These are phyloP conservation scores for Bergia puertoricense DNA, from an alignment of 92 coral and sea anemone species.

Conservation along the genomic window DNA sequence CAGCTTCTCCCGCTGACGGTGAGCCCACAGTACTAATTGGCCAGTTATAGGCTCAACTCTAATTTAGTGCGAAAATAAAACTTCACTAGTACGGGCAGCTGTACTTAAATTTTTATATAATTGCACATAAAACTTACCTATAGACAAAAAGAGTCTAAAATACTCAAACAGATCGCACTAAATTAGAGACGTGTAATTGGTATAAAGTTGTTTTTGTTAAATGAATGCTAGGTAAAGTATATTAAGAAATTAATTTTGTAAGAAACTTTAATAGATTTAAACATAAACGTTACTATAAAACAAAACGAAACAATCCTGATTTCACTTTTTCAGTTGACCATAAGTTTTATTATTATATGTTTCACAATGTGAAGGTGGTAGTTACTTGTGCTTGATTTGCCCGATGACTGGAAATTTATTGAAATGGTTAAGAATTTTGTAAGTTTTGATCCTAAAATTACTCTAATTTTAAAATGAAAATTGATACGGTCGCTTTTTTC, in stretches of 20 bases:
- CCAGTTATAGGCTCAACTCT: constrained; percentile 35
- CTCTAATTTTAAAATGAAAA: too few species aligned
- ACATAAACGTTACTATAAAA: neutral
- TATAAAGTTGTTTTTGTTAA: constrained; percentile 24
- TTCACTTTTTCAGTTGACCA: neutral
- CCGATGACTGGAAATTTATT: too few species aligned
- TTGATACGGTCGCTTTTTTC: too few species aligned
- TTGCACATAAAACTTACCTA: neutral
- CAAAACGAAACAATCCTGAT: neutral
- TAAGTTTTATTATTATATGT: too few species aligned
- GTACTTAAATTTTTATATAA: neutral
- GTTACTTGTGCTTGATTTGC: too few species aligned
- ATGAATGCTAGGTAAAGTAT: neutral
- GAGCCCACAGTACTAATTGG: constrained; percentile 45
- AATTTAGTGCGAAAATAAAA: constrained; percentile 42
- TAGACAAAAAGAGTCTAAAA: neutral
- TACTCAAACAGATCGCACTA: constrained; percentile 31
- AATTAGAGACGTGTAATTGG: constrained; percentile 28
- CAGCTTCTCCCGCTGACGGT: constrained; percentile 39
- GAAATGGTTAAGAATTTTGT: too few species aligned
- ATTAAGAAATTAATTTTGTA: neutral
- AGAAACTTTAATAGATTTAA: neutral
- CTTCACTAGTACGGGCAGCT: neutral
- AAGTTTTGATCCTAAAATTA: too few species aligned
- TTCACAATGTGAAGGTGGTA: too few species aligned